Base-by-base conservation (phyloP, 2,797 vertebrate genomes). In the Todus mexicanus region DNA sequence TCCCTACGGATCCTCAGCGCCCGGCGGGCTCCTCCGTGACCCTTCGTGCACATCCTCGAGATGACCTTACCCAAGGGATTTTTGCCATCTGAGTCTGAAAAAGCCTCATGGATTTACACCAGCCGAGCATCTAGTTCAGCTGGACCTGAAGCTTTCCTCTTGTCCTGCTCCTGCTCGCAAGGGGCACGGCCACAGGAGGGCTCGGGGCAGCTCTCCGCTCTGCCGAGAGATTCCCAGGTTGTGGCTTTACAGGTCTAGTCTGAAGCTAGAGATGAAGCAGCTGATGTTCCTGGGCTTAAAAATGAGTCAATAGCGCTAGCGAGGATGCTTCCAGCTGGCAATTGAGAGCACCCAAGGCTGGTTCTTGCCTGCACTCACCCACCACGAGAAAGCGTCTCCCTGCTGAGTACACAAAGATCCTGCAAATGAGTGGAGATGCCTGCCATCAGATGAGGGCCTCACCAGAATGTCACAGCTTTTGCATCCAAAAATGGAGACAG, bases 241-340 rank as follows among this genome's bases (percentile, higher is more conserved):
- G 64, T 2, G 64, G 12, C 37, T 79, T 79, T 6, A 2, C 18
- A 11, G 37, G 40, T 15, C 61, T 23, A 9, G 23, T 10, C 40
- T 31, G 65, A 40, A 71, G 64, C 17, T 12, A 4, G 5, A 26
- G 47, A 23, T 37, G 63, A 22, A 66, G 29, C 47, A 76, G 60
- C 45, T 59, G 53, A 50, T 50, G 21, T 17, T 65, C 45, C n/a
- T 9, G 9, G 33, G 43, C 56, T 83, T 38, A 7, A 6, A n/a
- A 9, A 26, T 56, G 73, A 57, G 71, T 42, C 65, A 59, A 31
- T 5, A 66, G 56, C 37, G 12, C 17, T 19, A 56, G 73, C 78
- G 8, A 9, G 45, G 76, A 25, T 75, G 75, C 91, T 60, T 87
- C 91, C 86, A 89, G 81, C 91, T 84, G 90, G 61, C 56, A 40